Base-by-base conservation (phyloP, 2,797 vertebrate genomes). In the Gila robusta region DNA sequence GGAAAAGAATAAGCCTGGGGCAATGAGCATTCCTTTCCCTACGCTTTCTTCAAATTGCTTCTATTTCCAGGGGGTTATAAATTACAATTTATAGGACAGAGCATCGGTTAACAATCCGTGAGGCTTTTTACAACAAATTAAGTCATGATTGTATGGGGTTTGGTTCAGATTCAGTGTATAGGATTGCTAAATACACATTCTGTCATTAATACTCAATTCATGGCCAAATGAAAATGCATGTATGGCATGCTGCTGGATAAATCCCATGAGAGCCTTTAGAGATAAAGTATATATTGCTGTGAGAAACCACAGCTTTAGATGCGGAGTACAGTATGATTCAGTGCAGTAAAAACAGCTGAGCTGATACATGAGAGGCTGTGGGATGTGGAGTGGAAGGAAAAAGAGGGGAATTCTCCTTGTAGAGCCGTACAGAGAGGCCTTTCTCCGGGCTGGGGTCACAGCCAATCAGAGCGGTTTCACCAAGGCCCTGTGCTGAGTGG, bases 1-100 rank as follows among this genome's bases (percentile, higher is more conserved):
- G 82, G 82, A 87, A 87, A 86, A 81, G 81, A 86, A 85, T 44
- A 79, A 86, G 89, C 9, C 21, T n/a, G 23, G 72, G 86, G 90
- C 84, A 85, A 89, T 88, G 82, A 89, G 87, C 89, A 91, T 90
- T 91, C 88, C 72, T 87, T 84, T 88, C 86, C 64, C 84, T 87
- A 74, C 52, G 87, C 84, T 88, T 66, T 79, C 82, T 87, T 85
- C 79, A 82, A 87, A 81, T 79, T 86, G 47, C 85, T 87, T 84
- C 66, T 84, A 85, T 91, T 92, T 86, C 83, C 59, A 85, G 76
- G 84, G 52, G 10, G 49, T 85, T n/a, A 76, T 76, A 67, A 62
- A 64, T 89, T 77, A 71, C 44, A 86, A 87, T 81, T 74, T 80
- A 86, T 81, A 81, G 83, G 37, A 77, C 37, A 47, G 26, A 37